phyloP scores from a whole-genome alignment of 2,113 vertebrate genomes.

The Sinocyclocheilus anophthalmus region DNA sequence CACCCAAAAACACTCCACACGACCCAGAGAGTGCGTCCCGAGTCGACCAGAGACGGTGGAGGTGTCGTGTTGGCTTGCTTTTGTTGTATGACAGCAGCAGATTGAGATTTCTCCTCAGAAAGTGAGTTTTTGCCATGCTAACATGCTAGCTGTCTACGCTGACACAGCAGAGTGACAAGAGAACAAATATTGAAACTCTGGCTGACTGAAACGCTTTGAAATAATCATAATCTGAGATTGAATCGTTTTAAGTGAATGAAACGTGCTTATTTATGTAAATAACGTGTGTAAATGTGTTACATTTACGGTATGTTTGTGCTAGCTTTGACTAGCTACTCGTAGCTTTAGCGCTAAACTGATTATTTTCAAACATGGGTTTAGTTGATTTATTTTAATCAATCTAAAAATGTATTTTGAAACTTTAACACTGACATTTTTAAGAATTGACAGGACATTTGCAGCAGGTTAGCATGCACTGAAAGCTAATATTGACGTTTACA shows the following conservation, averaged over 20 bases:
- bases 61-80: not conserved
- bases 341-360: not conserved
- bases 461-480: not conserved
- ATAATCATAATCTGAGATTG: not conserved
- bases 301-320: not conserved
- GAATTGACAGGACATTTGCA: not conserved
- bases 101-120: conserved; percentile 29
- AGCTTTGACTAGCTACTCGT: not conserved
- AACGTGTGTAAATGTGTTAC: not conserved
- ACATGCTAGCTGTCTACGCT: not conserved
- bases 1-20: not conserved
- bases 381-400: not conserved
- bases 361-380: not conserved
- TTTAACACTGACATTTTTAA: not conserved
- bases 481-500: not conserved
- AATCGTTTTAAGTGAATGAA: not conserved
- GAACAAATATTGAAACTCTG: not conserved
- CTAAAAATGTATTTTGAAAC: not conserved
- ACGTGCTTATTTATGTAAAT: not conserved
- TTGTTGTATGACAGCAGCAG: conserved; percentile 17
- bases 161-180: conserved; percentile 3
- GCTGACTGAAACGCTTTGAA: not conserved
- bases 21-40: not conserved
- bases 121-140: conserved; percentile 36
- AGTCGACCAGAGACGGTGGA: not conserved